These are phyloP conservation scores for Thereva nobilitata DNA, from an alignment of 2,888 invertebrate species.

Conservation along the genomic window DNA sequence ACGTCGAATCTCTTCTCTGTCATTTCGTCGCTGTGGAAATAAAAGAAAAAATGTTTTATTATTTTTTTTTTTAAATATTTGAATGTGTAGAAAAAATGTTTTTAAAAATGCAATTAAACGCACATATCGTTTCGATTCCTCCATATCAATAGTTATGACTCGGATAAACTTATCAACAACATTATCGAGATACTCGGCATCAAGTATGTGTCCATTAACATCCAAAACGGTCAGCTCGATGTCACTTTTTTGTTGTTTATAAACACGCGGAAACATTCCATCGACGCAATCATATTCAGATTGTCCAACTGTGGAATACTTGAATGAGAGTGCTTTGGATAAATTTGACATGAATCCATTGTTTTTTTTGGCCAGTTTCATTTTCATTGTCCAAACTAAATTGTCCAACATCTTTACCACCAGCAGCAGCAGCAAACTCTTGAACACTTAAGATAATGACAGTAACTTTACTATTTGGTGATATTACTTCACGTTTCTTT, in stretches of 20 bases:
- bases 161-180: slow-evolving; percentile 64
- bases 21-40: slow-evolving; percentile 78
- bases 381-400: slow-evolving; percentile 33
- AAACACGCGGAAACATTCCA: slow-evolving; percentile 50
- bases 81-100: neutral
- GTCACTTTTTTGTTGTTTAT: slow-evolving; percentile 43
- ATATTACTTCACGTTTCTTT: neutral
- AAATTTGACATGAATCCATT: slow-evolving; percentile 22
- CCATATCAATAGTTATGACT: slow-evolving; percentile 61
- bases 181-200: slow-evolving; percentile 60
- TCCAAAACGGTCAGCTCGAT: slow-evolving; percentile 47
- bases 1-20: slow-evolving; percentile 88
- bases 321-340: slow-evolving; percentile 32
- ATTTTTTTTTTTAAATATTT: slow-evolving; percentile 34
- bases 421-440: slow-evolving; percentile 9
- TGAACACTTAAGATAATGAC: neutral
- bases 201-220: slow-evolving; percentile 43
- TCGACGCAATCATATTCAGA: slow-evolving; percentile 46
- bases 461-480: neutral
- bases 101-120: slow-evolving; percentile 28
- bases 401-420: slow-evolving; percentile 39
- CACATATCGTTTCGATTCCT: slow-evolving; percentile 50
- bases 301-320: slow-evolving; percentile 34
- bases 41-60: slow-evolving; percentile 40
- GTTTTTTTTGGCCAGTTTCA: slow-evolving; percentile 29